Base-by-base conservation (phyloP, 2,888 invertebrate species). In the Drosophila percnosoma region DNA sequence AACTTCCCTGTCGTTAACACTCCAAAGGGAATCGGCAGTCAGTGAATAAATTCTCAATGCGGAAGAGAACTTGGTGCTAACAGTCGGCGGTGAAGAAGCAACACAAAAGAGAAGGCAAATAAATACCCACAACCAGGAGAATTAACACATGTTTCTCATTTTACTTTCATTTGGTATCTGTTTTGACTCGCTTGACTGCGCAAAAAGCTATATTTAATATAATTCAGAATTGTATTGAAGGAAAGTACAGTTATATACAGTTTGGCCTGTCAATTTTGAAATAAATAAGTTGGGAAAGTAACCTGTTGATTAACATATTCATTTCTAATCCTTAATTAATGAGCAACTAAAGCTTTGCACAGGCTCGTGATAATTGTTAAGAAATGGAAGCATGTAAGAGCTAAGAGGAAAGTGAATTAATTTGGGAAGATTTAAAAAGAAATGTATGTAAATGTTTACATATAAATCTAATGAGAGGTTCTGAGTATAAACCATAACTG, bases 131-230 rank as follows among this genome's bases (percentile, higher is more conserved):
- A 61, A 24, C 11, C 59, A 60, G 31, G 29, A 13, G 21, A 24
- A 38, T 53, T 36, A 64, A 53, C n/a, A 21, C 36, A 34, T 58
- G 15, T 55, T 18, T 54, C 29, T 51, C 89, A 98, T 49, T 61
- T 75, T 49, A 73, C 73, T 73, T 76, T 76, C 65, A 33, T 76
- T 57, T 42, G 52, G 1, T 34, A 24, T 49, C 55, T 58, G 51
- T 36, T 62, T 65, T 61, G 49, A 27, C 38, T 27, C 34, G 63
- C 45, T 33, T 7, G 27, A 38, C 21, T 29, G n/a, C 21, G 40
- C n/a, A 7, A 55, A 71, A 53, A 40, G 54, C 59, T 65, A 24
- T 55, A 68, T 53, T 67, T 54, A 38, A 15, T 62, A 64, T 89
- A 74, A 82, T 68, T 79, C 75, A 83, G 68, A 69, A 82, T 71